phyloP scores from a whole-genome alignment of 2,888 invertebrate genomes.

The Drosophila merina region DNA sequence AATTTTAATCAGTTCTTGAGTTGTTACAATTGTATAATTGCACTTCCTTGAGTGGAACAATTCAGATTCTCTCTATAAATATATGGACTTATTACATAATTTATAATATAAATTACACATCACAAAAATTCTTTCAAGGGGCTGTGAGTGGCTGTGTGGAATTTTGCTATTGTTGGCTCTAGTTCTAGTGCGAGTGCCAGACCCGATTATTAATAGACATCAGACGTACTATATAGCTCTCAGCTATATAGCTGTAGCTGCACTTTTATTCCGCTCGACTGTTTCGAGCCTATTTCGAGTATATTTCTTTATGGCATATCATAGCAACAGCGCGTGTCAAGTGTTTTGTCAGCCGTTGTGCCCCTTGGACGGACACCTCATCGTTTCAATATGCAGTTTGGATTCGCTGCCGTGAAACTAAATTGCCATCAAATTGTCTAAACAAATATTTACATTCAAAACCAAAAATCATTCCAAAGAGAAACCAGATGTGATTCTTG shows the following conservation, averaged over 20 bases:
- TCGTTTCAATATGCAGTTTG: conserved; percentile 32
- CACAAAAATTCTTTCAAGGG: neutral
- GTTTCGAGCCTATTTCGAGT: conserved; percentile 19
- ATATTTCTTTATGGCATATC: neutral
- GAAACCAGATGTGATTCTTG: neutral
- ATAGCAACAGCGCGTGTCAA: conserved; percentile 30
- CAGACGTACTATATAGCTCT: conserved; percentile 7
- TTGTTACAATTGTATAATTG: conserved; percentile 30
- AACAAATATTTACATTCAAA: conserved; percentile 42
- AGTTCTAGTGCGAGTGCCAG: conserved; percentile 2
- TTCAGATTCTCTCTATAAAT: too few relatives aligned
- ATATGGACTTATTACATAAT: neutral
- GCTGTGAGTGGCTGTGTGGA: neutral
- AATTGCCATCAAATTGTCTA: conserved; percentile 36
- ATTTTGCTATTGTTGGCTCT: conserved; percentile 9
- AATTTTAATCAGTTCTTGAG: conserved; percentile 2
- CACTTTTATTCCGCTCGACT: conserved; percentile 14
- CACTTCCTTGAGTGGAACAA: neutral
- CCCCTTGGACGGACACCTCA: conserved; percentile 10
- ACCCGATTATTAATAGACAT: conserved; percentile 13
- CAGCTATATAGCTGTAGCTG: neutral
- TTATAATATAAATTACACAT: neutral
- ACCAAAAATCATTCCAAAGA: neutral
- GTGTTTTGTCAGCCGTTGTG: neutral
- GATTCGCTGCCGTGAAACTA: conserved; percentile 30